phyloP scores from a whole-genome alignment of 1,140 invertebrate genomes.

The Cotesia chilonis region DNA sequence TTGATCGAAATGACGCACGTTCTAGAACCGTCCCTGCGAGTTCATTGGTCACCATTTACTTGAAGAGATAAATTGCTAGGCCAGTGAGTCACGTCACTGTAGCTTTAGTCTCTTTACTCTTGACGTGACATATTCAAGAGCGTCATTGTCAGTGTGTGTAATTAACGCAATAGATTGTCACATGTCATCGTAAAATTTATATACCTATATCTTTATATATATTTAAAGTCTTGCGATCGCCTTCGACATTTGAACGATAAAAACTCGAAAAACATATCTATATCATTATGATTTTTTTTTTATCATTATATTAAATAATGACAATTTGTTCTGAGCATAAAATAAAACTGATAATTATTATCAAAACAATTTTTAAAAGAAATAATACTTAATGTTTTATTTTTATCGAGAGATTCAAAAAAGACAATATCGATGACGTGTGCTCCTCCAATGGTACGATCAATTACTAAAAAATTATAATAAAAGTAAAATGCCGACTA shows the following conservation, averaged over 20 bases:
- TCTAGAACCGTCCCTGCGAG: conserved; percentile 16
- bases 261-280: background rate
- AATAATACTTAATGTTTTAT: too few species aligned
- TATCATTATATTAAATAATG: too few species aligned
- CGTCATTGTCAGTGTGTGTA: conserved; percentile 16
- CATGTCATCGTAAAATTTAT: conserved; percentile 15
- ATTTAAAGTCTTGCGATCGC: background rate
- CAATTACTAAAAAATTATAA: background rate
- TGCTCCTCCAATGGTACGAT: too few species aligned
- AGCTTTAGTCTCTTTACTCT: conserved; percentile 4
- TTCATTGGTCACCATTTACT: conserved; percentile 24
- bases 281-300: too few species aligned
- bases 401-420: too few species aligned
- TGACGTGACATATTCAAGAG: conserved; percentile 28
- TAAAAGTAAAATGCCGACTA: background rate
- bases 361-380: too few species aligned
- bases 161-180: conserved; percentile 22
- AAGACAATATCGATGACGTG: too few species aligned
- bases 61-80: conserved; percentile 23
- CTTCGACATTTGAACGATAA: conserved; percentile 2
- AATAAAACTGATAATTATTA: too few species aligned
- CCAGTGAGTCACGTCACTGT: conserved; percentile 15
- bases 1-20: conserved; percentile 18
- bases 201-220: background rate
- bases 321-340: too few species aligned